Percentiles rank a stretch among this genome's conserved stretches.
phyloP scores from a whole-genome alignment of 92 coral and sea anemone species.

The Desmophyllum pertusum region DNA sequence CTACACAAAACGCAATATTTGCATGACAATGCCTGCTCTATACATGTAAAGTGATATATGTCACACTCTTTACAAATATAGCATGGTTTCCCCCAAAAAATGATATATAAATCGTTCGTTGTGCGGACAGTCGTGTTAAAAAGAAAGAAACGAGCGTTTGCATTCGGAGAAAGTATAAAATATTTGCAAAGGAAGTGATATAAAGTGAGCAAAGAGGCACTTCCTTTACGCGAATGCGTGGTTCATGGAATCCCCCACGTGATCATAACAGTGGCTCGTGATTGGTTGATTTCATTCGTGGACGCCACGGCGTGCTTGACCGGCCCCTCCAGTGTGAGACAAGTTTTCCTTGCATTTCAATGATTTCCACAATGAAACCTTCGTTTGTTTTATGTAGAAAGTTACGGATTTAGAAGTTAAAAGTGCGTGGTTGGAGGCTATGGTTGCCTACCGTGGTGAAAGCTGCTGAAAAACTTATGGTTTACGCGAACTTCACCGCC shows the following conservation, averaged over 20 bases:
- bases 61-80: not conserved
- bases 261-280: conserved; percentile 25
- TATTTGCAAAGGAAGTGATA: not conserved
- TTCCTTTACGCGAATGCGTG: conserved; percentile 36
- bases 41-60: not conserved
- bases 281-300: conserved; percentile 52
- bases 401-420: conserved; percentile 49
- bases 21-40: not conserved
- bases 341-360: conserved; percentile 73
- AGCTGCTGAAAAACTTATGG: conserved; percentile 42
- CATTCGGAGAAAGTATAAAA: not conserved
- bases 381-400: conserved; percentile 46
- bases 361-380: conserved; percentile 78
- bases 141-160: not conserved
- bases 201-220: too few species aligned
- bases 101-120: not conserved
- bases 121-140: not conserved
- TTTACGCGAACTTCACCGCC: conserved; percentile 28
- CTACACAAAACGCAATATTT: conserved; percentile 8
- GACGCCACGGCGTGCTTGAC: conserved; percentile 68
- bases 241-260: conserved; percentile 52
- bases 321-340: conserved; percentile 86
- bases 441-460: conserved; percentile 44
- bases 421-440: conserved; percentile 51
- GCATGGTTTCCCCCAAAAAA: not conserved